Conservation (phyloP, 2,888 invertebrate genomes). For the Anticlea derivata region DNA sequence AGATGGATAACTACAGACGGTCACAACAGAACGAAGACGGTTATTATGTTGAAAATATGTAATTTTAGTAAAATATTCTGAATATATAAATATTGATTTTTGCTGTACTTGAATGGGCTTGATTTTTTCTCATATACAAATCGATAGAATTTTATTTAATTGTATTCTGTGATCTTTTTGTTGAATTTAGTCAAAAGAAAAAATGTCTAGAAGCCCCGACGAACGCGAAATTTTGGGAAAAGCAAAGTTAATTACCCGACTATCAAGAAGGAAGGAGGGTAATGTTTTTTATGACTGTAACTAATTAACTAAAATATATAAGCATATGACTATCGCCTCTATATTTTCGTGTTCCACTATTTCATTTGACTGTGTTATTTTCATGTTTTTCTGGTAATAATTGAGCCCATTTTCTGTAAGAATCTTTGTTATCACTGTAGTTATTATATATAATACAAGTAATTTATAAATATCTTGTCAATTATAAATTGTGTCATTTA, state of each 20-base stretch:
- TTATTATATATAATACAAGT: conserved; percentile 29
- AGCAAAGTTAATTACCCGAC: too few species aligned
- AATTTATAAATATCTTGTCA: conserved; percentile 46
- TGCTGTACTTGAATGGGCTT: conserved; percentile 10
- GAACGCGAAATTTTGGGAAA: too few species aligned
- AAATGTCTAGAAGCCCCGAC: too few species aligned
- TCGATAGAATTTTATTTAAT: too few species aligned
- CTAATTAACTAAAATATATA: too few species aligned
- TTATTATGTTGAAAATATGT: conserved; percentile 63
- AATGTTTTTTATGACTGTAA: too few species aligned
- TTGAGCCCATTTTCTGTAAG: conserved; percentile 35
- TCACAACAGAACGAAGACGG: conserved; percentile 68
- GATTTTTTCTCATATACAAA: not conserved
- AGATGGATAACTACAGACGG: conserved; percentile 78
- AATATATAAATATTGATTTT: conserved; percentile 12
- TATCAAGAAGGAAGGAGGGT: too few species aligned
- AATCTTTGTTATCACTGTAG: conserved; percentile 36
- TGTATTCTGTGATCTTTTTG: too few species aligned
- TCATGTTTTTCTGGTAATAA: conserved; percentile 11
- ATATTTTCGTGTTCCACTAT: too few species aligned
- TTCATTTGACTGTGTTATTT: not conserved
- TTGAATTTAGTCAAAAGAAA: too few species aligned
- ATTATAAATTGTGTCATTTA: conserved; percentile 39
- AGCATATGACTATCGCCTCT: too few species aligned
- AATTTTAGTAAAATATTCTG: conserved; percentile 42